Evolutionary conservation across 1,140 invertebrate species (phyloP), one percentile per base, ranked within the genome.

Genomic region (Lutraria rhynchaena): DNA sequence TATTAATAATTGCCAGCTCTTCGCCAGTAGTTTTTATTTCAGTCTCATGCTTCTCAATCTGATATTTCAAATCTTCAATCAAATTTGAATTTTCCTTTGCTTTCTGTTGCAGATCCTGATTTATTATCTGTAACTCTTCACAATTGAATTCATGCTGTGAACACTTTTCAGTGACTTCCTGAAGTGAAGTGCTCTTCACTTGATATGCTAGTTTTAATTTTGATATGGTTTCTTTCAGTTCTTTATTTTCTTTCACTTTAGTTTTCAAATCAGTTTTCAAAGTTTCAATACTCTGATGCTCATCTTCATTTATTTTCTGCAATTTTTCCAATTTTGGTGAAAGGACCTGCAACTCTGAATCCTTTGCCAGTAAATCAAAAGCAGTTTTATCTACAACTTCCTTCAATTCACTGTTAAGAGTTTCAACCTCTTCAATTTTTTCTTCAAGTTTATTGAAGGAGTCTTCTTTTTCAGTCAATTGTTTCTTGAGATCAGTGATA

Each of bases 321-420:
- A 58, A 27, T 19, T 55, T 65, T 29, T 60, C 29, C 35, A 35
- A 19, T 53, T 65, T 77, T 7, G 58, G 58, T 35, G 74, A 65
- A 27, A 65, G 17, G 35, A 41, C 24, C 22, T 65, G 29, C 0
- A 65, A 15, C 67, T 63, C 61, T 27, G 15, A 22, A n/a, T 63
- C 61, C 33, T 65, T 65, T 46, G 57, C n/a, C 24, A 46, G 37
- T 15, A 65, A 24, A 22, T 77, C 60, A 31, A n/a, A 46, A 19
- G 58, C 24, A 19, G 74, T 77, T n/a, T 65, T 65, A 33, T 77
- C 58, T 15, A 77, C 29, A 35, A 63, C 46, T 15, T 46, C 46
- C 67, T 77, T 65, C 44, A 77, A 65, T 19, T 61, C 61, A 29
- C 17, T 55, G n/a, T 65, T 77, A 17, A 77, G 61, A 17, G 33